phyloP scores from a whole-genome alignment of 2,888 invertebrate species.

The Hipparchia sbordonii region DNA sequence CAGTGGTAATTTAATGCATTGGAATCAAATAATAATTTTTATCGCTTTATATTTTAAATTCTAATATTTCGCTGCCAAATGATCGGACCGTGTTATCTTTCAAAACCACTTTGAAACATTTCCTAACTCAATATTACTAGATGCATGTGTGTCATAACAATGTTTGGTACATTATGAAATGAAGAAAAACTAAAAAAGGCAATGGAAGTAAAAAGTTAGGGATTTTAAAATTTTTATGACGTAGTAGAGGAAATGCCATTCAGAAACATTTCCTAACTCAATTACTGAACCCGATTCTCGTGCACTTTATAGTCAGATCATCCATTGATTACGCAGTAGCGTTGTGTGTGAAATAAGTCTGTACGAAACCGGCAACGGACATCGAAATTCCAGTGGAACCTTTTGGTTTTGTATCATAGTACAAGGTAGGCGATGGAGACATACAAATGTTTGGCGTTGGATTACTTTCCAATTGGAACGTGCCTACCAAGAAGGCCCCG shows the following conservation, averaged over 20 bases:
- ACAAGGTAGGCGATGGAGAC: conserved; percentile 66
- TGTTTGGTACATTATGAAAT: too few relatives aligned
- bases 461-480: conserved; percentile 81
- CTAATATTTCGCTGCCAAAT: background rate
- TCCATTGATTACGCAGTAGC: background rate
- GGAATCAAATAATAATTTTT: background rate
- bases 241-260: conserved; percentile 6
- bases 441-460: conserved; percentile 77
- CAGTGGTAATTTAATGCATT: background rate
- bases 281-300: background rate
- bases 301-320: background rate
- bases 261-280: conserved; percentile 2
- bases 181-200: background rate
- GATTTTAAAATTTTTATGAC: background rate
- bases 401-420: conserved; percentile 38
- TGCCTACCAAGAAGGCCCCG: conserved; percentile 73
- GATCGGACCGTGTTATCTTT: background rate
- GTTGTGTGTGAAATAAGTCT: background rate
- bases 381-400: too few relatives aligned
- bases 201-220: background rate
- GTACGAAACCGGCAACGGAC: background rate
- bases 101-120: background rate
- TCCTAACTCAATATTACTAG: too few relatives aligned
- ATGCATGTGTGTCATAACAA: too few relatives aligned
- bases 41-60: conserved; percentile 4